These are phyloP conservation scores for Halichoerus grypus DNA, from an alignment of 2,113 vertebrate genomes.

Conservation along the genomic window DNA sequence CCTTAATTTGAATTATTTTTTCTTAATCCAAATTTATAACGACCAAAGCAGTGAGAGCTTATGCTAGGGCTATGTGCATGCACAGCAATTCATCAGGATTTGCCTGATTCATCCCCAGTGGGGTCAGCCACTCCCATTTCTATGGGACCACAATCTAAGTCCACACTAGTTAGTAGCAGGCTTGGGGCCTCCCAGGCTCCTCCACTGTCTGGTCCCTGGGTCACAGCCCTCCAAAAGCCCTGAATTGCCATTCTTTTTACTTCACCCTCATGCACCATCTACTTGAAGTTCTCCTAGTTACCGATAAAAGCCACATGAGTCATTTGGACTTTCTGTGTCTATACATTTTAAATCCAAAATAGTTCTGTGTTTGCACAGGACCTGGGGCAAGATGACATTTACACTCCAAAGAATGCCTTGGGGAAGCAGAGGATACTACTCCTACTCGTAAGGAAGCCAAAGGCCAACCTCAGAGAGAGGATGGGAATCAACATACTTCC, in stretches of 20 bases:
- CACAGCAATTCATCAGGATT: neutral
- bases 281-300: neutral
- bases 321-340: slow-evolving; percentile 8
- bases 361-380: neutral
- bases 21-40: neutral
- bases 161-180: neutral
- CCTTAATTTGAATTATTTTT: neutral
- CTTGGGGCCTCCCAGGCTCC: neutral
- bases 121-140: neutral
- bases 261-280: neutral
- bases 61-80: neutral
- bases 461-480: neutral
- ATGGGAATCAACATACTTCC: neutral
- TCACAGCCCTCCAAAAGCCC: neutral
- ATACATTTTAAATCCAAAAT: neutral
- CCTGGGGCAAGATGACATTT: neutral
- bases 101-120: neutral
- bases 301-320: neutral
- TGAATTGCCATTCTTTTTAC: neutral
- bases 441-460: neutral
- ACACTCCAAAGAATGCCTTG: neutral
- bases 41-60: neutral
- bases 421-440: neutral
- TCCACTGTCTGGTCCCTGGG: neutral
- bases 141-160: neutral